Percentiles rank a stretch among this genome's conserved stretches.
These are phyloP conservation scores for Chaetoderma sp. DNA, from an alignment of 2,888 invertebrate species.

Conservation along the genomic window DNA sequence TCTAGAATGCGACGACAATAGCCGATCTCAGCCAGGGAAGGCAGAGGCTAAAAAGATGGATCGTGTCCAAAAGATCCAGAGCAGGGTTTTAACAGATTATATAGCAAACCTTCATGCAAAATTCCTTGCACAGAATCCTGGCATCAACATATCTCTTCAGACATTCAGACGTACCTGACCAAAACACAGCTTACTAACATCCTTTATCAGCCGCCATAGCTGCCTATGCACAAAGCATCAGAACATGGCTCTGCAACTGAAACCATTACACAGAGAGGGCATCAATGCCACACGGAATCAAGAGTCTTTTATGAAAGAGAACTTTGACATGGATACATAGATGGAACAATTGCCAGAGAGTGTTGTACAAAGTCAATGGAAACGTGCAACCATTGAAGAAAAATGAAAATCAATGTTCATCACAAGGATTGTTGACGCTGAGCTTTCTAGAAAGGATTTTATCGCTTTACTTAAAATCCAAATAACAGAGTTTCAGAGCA, in stretches of 20 bases:
- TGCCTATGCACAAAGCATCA: too few relatives aligned
- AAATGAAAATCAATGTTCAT: not conserved
- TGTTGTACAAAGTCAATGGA: too few relatives aligned
- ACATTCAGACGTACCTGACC: too few relatives aligned
- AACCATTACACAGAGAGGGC: not conserved
- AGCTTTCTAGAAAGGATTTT: too few relatives aligned
- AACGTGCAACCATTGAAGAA: constrained; percentile 2
- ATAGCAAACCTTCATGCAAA: constrained; percentile 20
- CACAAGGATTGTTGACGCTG: too few relatives aligned
- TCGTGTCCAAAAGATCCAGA: constrained; percentile 15
- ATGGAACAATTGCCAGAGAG: too few relatives aligned
- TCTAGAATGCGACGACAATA: constrained; percentile 28
- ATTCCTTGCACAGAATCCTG: not conserved
- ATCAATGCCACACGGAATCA: constrained; percentile 3
- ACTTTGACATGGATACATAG: too few relatives aligned
- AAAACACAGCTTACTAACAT: constrained; percentile 5
- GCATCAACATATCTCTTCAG: not conserved
- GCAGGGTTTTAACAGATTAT: too few relatives aligned
- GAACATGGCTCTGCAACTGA: not conserved
- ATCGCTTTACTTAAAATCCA: too few relatives aligned
- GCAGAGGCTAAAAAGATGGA: constrained; percentile 24
- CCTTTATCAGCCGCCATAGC: too few relatives aligned
- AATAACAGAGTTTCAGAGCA: too few relatives aligned
- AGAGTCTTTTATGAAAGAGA: too few relatives aligned
- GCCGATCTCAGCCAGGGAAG: constrained; percentile 26